Conservation (phyloP, 2,888 invertebrate genomes). For the Conomelus anceps region DNA sequence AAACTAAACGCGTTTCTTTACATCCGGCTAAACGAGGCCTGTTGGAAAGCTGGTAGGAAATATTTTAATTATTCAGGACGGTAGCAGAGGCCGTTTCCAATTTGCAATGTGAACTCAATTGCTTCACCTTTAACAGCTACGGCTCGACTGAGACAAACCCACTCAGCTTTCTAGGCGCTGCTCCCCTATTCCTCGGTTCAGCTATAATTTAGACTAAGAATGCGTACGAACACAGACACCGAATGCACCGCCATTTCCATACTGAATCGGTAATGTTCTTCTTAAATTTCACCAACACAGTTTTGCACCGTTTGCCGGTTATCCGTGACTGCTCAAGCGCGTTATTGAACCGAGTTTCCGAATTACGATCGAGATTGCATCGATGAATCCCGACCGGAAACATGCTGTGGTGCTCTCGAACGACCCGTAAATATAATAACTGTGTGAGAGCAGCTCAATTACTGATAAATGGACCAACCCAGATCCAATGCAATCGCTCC, state of each 20-base stretch:
- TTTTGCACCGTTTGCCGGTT: neutral
- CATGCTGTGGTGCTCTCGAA: neutral
- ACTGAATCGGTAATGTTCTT: no score
- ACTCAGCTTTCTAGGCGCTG: no score
- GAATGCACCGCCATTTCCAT: neutral
- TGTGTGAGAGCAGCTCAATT: neutral
- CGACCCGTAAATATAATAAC: neutral
- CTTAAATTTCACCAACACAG: neutral
- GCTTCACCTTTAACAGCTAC: neutral
- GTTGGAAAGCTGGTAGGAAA: neutral
- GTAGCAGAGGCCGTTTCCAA: neutral
- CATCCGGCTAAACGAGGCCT: neutral
- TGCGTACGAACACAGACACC: neutral
- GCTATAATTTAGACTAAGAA: neutral
- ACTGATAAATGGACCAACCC: neutral
- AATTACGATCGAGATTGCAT: neutral
- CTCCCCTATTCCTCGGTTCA: neutral
- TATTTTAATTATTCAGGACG: neutral
- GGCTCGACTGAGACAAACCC: neutral
- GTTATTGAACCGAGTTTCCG: neutral
- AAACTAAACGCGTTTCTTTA: neutral
- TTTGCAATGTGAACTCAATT: neutral
- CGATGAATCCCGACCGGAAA: neutral
- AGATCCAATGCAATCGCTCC: neutral
- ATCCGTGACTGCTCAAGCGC: neutral